Percentiles rank a stretch among this genome's conserved stretches.
phyloP scores from a whole-genome alignment of 2,113 vertebrate species.

The Saguinus midas region DNA sequence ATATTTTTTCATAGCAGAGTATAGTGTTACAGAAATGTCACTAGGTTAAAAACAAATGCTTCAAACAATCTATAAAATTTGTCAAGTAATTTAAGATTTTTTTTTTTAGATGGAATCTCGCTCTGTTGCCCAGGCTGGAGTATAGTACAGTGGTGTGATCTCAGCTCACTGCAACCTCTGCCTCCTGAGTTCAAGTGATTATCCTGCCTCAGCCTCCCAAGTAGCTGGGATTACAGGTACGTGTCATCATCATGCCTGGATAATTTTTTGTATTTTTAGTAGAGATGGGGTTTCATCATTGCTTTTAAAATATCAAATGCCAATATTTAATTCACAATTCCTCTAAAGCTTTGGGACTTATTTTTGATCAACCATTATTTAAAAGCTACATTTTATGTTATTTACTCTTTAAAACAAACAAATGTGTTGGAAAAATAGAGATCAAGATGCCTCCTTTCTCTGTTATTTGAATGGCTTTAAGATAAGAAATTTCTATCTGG shows the following conservation, averaged over 20 bases:
- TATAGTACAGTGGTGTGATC: too few species aligned
- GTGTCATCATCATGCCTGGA: too few species aligned
- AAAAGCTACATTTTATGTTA: background rate
- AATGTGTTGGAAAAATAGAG: constrained; percentile 23
- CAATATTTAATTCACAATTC: background rate
- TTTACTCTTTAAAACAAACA: background rate
- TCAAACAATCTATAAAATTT: constrained; percentile 2
- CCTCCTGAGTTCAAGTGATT: too few species aligned
- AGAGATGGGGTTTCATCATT: background rate
- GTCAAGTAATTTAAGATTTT: background rate
- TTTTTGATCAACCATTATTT: constrained; percentile 15
- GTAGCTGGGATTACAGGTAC: too few species aligned
- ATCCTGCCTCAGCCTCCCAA: too few species aligned
- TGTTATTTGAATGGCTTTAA: background rate
- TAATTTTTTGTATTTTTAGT: too few species aligned
- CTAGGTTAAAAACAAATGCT: background rate
- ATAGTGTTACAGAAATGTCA: background rate
- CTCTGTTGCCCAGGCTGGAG: too few species aligned
- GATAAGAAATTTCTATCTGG: background rate
- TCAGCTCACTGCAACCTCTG: too few species aligned
- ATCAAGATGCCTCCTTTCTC: background rate
- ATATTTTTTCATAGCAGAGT: background rate
- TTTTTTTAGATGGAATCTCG: background rate
- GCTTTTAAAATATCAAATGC: background rate
- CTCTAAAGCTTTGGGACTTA: background rate